A percentile compares a stretch with the other conserved stretches of the same genome.
phyloP scores from a whole-genome alignment of 2,113 vertebrate genomes.

The Hipposideros armiger region DNA sequence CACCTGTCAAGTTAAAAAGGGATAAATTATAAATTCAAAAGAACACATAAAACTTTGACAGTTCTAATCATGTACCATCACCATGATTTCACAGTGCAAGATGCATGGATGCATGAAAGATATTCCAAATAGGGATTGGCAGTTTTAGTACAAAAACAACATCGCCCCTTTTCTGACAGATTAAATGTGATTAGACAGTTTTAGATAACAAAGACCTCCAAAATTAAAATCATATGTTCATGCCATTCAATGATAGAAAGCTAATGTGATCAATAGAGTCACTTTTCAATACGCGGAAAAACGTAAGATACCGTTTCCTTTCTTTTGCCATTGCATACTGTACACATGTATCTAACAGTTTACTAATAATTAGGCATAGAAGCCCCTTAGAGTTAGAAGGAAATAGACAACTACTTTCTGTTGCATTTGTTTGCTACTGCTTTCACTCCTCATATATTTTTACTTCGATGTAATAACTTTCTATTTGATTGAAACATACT shows the following conservation, averaged over 20 bases:
- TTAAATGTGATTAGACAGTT: constrained; percentile 55
- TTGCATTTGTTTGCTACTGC: background rate
- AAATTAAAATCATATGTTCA: constrained; percentile 43
- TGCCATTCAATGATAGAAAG: background rate
- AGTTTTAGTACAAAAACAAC: constrained; percentile 43
- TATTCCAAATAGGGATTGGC: constrained; percentile 67
- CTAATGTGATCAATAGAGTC: background rate
- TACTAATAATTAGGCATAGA: background rate
- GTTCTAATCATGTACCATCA: constrained; percentile 83
- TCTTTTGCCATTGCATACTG: background rate
- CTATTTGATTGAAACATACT: background rate
- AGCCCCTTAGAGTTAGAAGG: background rate
- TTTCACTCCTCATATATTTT: background rate
- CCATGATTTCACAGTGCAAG: constrained; percentile 70
- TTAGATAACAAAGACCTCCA: constrained; percentile 11
- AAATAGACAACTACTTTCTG: background rate
- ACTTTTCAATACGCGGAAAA: background rate
- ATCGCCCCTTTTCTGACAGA: background rate
- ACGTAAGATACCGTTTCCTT: background rate
- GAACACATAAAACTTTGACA: constrained; percentile 82
- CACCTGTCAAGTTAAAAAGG: constrained; percentile 83
- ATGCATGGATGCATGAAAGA: constrained; percentile 63
- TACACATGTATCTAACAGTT: background rate
- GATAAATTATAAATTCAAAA: constrained; percentile 82
- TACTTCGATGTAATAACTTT: background rate